Evolutionary conservation across 2,888 invertebrate species (phyloP), one percentile per base, ranked within the genome.

Genomic region (Lacanobia oleracea): DNA sequence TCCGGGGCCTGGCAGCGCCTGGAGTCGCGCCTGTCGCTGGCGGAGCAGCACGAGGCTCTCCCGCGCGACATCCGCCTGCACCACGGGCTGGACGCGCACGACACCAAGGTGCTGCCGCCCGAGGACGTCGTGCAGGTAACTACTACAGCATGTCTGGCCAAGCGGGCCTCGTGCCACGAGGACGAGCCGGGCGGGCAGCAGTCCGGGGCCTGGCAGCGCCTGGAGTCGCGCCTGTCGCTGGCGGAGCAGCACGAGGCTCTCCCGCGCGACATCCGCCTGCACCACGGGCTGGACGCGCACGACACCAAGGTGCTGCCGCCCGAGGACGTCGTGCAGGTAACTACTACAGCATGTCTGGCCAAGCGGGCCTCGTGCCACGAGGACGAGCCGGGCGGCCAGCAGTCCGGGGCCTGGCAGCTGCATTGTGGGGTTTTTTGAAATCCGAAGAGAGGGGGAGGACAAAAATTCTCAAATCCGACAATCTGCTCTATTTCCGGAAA

Each of bases 41-140:
- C 85, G 67, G 97, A 97, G 57, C 97, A 98, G 90, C 99, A 99
- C 92, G 72, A 67, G 9, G 98, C 98, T 81, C 91, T 99, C 74
- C 98, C 98, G 2, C 96, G 97, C 48, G 96, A 97, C 79, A 95
- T 98, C n/a, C 93, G 98, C 60, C 93, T 97, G 68, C 96, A 96
- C 59, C 97, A 97, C 91, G 98, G 98, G 0, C 97, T 98, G 86
- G 97, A 98, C 88, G 61, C 50, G 0, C 93, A 96, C 0, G 97
- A 97, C 65, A 96, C 97, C 77, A 94, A 96, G 87, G 98, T 98
- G 18, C 94, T 98, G 56, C 95, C 97, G 27, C 97, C 98, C 0
- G 97, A 97, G 54, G 98, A 99, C 88, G 95, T 99, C 21, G 97
- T 99, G 51, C 97, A 97, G 96, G n/a, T n/a, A n/a, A n/a, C n/a